These are phyloP conservation scores for Atlantisia rogersi DNA, from an alignment of 2,113 vertebrate genomes.

Conservation along the genomic window DNA sequence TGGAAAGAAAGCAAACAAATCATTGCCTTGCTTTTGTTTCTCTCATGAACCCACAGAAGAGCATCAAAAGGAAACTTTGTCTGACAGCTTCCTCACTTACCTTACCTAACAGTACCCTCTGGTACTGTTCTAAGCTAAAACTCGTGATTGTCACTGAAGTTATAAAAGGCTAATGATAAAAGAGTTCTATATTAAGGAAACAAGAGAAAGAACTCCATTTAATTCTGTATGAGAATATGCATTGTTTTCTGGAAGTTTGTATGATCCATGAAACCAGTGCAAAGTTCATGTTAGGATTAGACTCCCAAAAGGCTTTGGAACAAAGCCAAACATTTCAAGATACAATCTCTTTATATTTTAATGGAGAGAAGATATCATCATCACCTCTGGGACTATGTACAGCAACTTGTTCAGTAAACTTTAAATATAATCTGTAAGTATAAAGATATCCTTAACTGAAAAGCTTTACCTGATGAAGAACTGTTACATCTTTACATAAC, in stretches of 20 bases:
- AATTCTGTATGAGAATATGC: neutral
- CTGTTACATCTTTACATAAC: neutral
- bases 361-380: neutral
- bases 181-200: neutral
- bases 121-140: neutral
- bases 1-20: neutral
- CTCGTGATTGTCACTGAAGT: neutral
- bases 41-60: neutral
- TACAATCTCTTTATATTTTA: neutral
- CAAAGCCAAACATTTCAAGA: neutral
- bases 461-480: neutral
- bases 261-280: neutral
- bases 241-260: neutral
- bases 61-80: neutral
- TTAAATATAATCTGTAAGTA: neutral
- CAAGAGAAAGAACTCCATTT: neutral
- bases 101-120: too few species aligned
- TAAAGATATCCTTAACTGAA: neutral
- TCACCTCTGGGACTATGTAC: neutral
- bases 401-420: neutral
- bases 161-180: neutral
- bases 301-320: neutral
- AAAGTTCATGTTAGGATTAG: neutral
- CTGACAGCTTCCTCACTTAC: neutral
- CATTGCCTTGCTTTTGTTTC: neutral